Base-by-base conservation (phyloP, 2,797 vertebrate genomes). In the Peromyscus aztecus region DNA sequence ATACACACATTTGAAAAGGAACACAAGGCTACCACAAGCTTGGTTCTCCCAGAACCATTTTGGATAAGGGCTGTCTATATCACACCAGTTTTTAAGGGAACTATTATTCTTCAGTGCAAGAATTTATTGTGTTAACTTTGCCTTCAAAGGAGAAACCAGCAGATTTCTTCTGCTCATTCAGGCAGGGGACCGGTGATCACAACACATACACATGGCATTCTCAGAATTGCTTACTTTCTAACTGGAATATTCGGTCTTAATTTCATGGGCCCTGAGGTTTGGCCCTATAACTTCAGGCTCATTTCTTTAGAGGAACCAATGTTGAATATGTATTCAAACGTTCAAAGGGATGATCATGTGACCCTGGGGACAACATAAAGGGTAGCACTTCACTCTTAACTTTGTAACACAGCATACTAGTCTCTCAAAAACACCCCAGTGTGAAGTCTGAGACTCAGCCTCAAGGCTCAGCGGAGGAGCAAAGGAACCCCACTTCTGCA, bases 161-260 rank as follows among this genome's bases (percentile, higher is more conserved):
- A 52, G 77, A 76, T 94, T 89, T 92, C 29, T 89, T 92, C 65
- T 91, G 63, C 80, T 91, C 90, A 89, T 59, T 91, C 65, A 95
- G 78, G 71, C 89, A 93, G 82, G 37, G 61, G 81, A 85, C n/a
- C 90, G 71, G 61, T 23, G 90, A 92, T 80, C 78, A 31, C 61
- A 90, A 57, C 90, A 34, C 8, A 59, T 37, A 24, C 57, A 31
- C n/a, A 19, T 31, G 80, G 95, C 46, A 65, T 84, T 93, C 23
- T 91, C 6, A 90, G 90, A 95, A 85, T 76, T 75, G 67, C 40
- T 97, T 65, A 31, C 87, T 96, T 97, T 80, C 76, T 96, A 90
- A 87, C 52, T 61, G 69, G 86, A 90, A 89, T 94, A 23, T 95
- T 97, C 67, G 14, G 21, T 84, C 37, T 94, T 76, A 71, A 84